These are phyloP conservation scores for Pygoscelis antarcticus DNA, from an alignment of 2,113 vertebrate genomes.

Conservation along the genomic window DNA sequence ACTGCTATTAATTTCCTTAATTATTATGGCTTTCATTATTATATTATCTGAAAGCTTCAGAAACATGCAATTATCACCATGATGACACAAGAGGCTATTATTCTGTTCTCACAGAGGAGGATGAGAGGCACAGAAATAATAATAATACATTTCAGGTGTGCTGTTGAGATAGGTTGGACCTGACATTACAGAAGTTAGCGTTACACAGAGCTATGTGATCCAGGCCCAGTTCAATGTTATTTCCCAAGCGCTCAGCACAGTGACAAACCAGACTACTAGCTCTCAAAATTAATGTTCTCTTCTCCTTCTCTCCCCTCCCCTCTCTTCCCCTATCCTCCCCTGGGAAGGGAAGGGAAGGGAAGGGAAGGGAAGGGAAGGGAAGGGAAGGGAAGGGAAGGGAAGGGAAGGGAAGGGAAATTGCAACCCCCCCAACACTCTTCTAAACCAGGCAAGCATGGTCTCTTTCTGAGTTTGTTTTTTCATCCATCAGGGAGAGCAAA, in stretches of 20 bases:
- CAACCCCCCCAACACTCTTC: fast-evolving
- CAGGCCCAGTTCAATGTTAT: neutral
- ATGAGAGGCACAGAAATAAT: neutral
- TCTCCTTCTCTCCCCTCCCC: too few relatives aligned
- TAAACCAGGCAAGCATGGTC: neutral
- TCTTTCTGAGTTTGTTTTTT: neutral
- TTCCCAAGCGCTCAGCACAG: neutral
- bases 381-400: neutral
- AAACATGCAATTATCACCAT: neutral
- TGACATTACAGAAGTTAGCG: neutral
- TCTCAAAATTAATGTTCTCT: neutral
- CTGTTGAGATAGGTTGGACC: neutral
- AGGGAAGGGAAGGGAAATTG: neutral
- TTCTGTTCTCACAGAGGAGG: neutral
- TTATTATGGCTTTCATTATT: constrained; percentile 13
- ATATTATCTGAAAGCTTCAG: neutral
- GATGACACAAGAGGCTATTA: neutral
- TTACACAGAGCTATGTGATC: neutral
- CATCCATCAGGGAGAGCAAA: neutral
- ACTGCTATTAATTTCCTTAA: neutral
- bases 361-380: too few relatives aligned
- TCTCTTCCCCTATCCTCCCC: too few relatives aligned
- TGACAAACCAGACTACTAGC: neutral
- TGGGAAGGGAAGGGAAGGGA: too few relatives aligned
- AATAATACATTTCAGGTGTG: neutral